Evolutionary conservation across 30 jellyfish, hydroid and myxozoan species (phyloP).

Genomic region (Hydractinia symbiolongicarpus): DNA sequence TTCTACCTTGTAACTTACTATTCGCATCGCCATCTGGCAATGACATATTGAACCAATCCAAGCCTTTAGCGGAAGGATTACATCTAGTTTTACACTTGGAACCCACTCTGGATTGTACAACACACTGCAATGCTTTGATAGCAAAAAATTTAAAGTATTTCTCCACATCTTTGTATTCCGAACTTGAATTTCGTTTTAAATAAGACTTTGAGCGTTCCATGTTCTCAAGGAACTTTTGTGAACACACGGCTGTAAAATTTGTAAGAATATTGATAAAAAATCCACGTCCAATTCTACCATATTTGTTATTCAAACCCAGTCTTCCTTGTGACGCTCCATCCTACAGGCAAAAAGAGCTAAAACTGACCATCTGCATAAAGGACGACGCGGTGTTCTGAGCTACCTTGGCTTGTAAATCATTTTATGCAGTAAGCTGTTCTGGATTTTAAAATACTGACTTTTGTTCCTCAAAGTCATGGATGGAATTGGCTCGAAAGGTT

Average conservation of each 20-base stretch:
- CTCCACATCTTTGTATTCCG: slow-evolving; percentile 50
- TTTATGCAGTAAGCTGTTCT: not conserved
- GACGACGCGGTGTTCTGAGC: not conserved
- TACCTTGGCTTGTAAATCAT: not conserved
- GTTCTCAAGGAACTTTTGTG: not conserved
- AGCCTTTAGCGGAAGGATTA: slow-evolving; percentile 79
- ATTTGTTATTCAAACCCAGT: slow-evolving; percentile 24
- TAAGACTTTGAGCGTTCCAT: too few relatives aligned
- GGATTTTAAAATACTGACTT: not conserved
- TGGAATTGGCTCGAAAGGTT: slow-evolving; percentile 31
- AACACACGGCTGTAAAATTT: not conserved
- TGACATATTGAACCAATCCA: slow-evolving; percentile 92
- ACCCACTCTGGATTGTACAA: slow-evolving; percentile 85
- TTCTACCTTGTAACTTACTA: slow-evolving; percentile 51
- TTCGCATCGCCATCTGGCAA: slow-evolving; percentile 48
- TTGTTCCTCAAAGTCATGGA: slow-evolving; percentile 2
- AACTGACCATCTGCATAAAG: not conserved
- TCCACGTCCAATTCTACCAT: slow-evolving; percentile 2
- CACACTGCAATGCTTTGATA: slow-evolving; percentile 58
- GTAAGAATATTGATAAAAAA: not conserved
- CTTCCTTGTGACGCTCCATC: not conserved
- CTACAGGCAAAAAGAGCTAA: not conserved
- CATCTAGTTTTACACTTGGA: slow-evolving; percentile 50
- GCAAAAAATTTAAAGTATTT: slow-evolving; percentile 79
- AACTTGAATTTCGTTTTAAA: not conserved